Percentiles rank a stretch among this genome's conserved stretches.
These are phyloP conservation scores for Rhinogobius similis DNA, from an alignment of 2,113 vertebrate genomes.

Conservation along the genomic window DNA sequence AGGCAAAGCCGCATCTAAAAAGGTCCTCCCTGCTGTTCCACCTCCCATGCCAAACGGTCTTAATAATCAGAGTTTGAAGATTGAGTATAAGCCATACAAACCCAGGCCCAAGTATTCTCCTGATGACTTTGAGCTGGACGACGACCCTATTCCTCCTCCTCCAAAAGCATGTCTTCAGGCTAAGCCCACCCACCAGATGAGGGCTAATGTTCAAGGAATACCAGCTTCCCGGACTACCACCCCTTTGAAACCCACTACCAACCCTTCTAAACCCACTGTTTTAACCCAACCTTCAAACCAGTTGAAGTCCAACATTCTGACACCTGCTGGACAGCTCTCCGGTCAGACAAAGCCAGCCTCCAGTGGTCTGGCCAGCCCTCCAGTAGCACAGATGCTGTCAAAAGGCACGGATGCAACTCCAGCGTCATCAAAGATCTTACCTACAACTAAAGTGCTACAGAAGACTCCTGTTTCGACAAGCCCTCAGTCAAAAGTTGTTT, in stretches of 20 bases:
- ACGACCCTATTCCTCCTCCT: constrained; percentile 66
- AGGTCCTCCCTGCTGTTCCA: constrained; percentile 67
- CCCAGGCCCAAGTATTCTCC: constrained; percentile 79
- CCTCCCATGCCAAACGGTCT: constrained; percentile 81
- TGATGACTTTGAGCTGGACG: constrained; percentile 80
- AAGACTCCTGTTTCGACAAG: constrained; percentile 24
- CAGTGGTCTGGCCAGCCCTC: constrained; percentile 23
- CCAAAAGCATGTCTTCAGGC: constrained; percentile 23
- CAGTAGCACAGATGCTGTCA: constrained; percentile 6
- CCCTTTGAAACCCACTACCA: constrained; percentile 18
- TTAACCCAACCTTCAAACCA: constrained; percentile 39
- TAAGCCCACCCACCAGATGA: neutral
- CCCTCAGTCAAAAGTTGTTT: constrained; percentile 12
- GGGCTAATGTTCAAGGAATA: constrained; percentile 14
- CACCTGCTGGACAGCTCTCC: constrained; percentile 37
- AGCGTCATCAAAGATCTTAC: constrained; percentile 19
- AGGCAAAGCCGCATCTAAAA: constrained; percentile 57
- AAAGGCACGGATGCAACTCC: constrained; percentile 16
- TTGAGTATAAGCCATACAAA: constrained; percentile 79
- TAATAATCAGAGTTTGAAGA: constrained; percentile 62
- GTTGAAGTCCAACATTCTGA: constrained; percentile 38
- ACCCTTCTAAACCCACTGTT: constrained; percentile 18
- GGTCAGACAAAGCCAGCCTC: constrained; percentile 45
- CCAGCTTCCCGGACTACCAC: constrained; percentile 3
- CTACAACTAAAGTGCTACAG: neutral